Evolutionary conservation across 1,140 invertebrate genomes (phyloP), one percentile per base, ranked within the genome.

Genomic region (Maniola jurtina): DNA sequence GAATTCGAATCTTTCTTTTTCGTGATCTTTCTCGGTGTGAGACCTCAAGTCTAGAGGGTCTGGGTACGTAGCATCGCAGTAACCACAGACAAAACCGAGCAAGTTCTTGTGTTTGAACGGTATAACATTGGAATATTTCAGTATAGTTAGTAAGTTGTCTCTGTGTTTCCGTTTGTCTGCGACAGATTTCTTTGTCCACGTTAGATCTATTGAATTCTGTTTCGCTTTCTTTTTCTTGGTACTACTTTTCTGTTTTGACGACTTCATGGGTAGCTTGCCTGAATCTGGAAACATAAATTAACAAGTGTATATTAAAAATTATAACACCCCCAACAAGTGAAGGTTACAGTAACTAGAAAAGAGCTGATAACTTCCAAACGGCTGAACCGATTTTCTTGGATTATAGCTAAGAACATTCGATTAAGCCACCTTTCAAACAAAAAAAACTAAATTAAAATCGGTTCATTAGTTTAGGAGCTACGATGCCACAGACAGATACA

Each of bases 51-150:
- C 81, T 0, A 54, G 54, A 0, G 86, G 86, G 56, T 89, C 86
- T 6, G 77, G 79, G 56, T 75, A 87, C 0, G 75, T 75, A 0
- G 57, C 50, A 1, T 83, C 77, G 58, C 86, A 89, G 48, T 87
- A 89, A 1, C 76, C 83, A 66, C 86, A 89, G 1, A 76, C 73
- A 58, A 75, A 87, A 0, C 86, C 86, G 0, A 84, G 33, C 0
- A 86, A 52, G 0, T 79, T 75, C 61, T 81, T 83, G 47, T 89
- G 81, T 33, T 79, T 83, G 57, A 89, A 89, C 0, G 84, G 84
- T 9, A 73, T 73, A 0, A 74, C 84, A 16, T 89, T 89, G 0
- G 82, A 85, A 42, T 73, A 81, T 54, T 83, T 75, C 0, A 89
- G 47, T 42, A 87, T 76, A 0, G 80, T 84, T 1, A 70, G 64